Conservation (phyloP, 2,113 vertebrate genomes). For the Saguinus midas region DNA sequence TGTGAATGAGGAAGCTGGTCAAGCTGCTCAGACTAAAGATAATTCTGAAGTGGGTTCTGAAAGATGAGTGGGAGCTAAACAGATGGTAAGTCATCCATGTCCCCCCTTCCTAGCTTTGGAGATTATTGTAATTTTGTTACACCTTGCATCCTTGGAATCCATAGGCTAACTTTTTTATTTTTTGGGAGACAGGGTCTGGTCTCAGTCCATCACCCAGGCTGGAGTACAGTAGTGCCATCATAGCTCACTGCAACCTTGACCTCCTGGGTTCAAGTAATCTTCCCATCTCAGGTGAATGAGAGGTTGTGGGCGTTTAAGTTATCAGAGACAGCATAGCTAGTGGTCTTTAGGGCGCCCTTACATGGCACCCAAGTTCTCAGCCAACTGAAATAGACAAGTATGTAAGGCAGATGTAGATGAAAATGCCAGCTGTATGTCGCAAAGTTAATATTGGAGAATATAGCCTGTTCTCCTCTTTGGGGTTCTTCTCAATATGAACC, state of each 20-base stretch:
- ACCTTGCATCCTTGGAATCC: not conserved
- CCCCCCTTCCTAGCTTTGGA: not conserved
- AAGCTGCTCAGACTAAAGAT: not conserved
- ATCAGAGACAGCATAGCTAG: rapidly evolving
- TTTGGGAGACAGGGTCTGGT: too few relatives aligned
- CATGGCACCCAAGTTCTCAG: not conserved
- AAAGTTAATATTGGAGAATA: too few relatives aligned
- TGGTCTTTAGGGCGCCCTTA: not conserved
- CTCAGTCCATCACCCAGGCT: too few relatives aligned
- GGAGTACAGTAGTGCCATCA: too few relatives aligned
- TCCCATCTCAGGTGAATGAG: too few relatives aligned
- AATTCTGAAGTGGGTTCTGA: not conserved
- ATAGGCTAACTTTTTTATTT: not conserved
- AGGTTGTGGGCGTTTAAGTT: not conserved
- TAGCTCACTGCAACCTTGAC: too few relatives aligned
- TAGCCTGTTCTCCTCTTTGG: not conserved
- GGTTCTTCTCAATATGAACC: not conserved
- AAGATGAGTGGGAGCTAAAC: not conserved
- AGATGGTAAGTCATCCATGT: not conserved
- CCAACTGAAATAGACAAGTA: not conserved
- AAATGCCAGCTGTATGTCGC: too few relatives aligned
- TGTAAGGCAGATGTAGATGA: too few relatives aligned
- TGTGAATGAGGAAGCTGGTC: not conserved
- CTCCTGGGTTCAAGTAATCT: too few relatives aligned
- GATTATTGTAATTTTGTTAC: not conserved